phyloP scores from a whole-genome alignment of 2,888 invertebrate genomes.

The Diplazon laetatorius region DNA sequence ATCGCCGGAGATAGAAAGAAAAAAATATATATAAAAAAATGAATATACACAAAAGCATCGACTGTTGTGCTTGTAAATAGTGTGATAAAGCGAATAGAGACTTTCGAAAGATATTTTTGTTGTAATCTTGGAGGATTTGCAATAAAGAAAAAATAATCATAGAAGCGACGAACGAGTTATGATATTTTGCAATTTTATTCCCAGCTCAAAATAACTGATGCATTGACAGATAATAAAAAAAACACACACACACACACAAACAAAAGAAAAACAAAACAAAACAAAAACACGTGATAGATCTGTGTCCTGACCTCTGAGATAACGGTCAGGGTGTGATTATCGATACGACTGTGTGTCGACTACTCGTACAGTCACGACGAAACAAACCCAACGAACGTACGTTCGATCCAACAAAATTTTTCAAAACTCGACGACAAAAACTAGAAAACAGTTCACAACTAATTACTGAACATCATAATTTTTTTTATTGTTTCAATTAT shows the following conservation, averaged over 20 bases:
- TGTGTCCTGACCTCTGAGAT: slow-evolving; percentile 56
- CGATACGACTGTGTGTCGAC: slow-evolving; percentile 22
- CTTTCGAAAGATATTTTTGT: slow-evolving; percentile 38
- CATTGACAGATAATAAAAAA: no score
- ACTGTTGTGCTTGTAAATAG: slow-evolving; percentile 28
- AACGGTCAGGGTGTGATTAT: slow-evolving; percentile 29
- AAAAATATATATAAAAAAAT: background rate
- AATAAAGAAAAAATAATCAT: slow-evolving; percentile 41
- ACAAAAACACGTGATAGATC: slow-evolving; percentile 41
- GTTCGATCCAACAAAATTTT: no score
- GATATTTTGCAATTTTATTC: background rate
- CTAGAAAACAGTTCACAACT: no score
- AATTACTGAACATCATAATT: no score
- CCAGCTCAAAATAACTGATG: background rate
- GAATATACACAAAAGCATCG: no score
- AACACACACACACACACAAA: no score
- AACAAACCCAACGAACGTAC: slow-evolving; percentile 22
- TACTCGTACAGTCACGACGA: slow-evolving; percentile 34
- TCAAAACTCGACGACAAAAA: no score
- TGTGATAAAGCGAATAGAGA: slow-evolving; percentile 16
- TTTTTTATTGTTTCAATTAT: no score
- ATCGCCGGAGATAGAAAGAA: background rate
- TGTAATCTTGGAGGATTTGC: slow-evolving; percentile 35
- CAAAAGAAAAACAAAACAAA: slow-evolving; percentile 5
- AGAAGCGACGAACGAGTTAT: background rate